Percentiles rank a stretch among this genome's conserved stretches.
Conservation (phyloP, 2,113 vertebrate genomes). For the Dascyllus trimaculatus region DNA sequence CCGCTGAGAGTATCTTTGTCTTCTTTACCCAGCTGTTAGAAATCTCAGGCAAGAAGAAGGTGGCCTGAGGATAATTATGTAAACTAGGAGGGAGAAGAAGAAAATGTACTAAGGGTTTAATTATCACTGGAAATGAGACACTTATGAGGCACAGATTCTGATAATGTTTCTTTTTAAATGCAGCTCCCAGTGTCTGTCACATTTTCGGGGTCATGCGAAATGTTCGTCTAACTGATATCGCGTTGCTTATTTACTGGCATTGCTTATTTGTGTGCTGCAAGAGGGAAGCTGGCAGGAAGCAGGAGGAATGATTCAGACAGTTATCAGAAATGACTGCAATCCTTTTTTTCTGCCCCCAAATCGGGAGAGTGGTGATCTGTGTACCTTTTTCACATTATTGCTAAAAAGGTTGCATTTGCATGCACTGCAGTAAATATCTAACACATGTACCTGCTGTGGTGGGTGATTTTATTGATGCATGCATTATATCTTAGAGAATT, state of each 20-base stretch:
- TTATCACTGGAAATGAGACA: conserved; percentile 64
- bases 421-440: conserved; percentile 1
- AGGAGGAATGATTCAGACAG: conserved; percentile 10
- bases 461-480: conserved; percentile 24
- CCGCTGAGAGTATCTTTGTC: conserved; percentile 42
- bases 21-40: conserved; percentile 49
- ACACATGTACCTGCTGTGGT: not conserved
- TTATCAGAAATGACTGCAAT: conserved; percentile 24
- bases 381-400: conserved; percentile 17
- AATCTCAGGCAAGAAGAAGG: conserved; percentile 39
- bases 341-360: not conserved
- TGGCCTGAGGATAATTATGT: conserved; percentile 66
- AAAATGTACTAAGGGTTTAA: conserved; percentile 71
- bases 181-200: conserved; percentile 27
- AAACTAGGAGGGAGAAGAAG: conserved; percentile 65
- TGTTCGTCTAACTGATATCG: conserved; percentile 10
- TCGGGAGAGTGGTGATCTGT: conserved; percentile 22
- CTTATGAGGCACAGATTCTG: conserved; percentile 54
- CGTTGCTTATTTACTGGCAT: conserved; percentile 40
- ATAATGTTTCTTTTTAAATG: conserved; percentile 62
- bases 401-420: conserved; percentile 17
- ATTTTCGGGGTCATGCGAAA: conserved; percentile 36
- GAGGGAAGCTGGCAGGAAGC: conserved; percentile 13
- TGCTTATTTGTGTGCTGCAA: conserved; percentile 30
- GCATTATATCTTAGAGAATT: conserved; percentile 18